Conservation (phyloP, 2,113 vertebrate species). For the Eidolon helvum region DNA sequence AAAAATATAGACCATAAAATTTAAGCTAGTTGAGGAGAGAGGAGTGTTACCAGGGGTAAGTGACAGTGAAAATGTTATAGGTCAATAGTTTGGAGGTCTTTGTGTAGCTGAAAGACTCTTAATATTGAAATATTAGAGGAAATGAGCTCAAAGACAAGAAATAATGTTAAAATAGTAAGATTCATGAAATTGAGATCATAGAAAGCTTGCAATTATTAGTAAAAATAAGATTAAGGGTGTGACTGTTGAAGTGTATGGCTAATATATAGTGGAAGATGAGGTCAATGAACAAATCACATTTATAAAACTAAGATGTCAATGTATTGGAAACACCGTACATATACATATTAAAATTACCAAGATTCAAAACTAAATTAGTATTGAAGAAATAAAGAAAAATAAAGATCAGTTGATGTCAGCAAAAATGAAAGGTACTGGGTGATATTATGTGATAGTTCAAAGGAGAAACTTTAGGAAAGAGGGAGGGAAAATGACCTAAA, state of each 20-base stretch:
- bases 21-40: neutral
- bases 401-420: neutral
- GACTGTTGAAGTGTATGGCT: neutral
- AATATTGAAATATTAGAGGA: neutral
- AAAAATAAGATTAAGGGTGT: neutral
- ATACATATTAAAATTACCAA: neutral
- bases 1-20: neutral
- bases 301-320: neutral
- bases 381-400: neutral
- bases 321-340: neutral
- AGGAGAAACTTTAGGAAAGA: neutral
- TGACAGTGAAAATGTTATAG: neutral
- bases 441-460: neutral
- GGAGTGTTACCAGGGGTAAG: neutral
- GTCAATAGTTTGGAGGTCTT: neutral
- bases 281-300: neutral
- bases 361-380: neutral
- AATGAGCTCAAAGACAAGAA: neutral
- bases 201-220: neutral
- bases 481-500: neutral
- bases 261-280: neutral
- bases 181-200: neutral
- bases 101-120: neutral
- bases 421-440: neutral
- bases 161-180: neutral